Base-by-base conservation (phyloP, 2,888 invertebrate species). In the Meteorus cinctellus region DNA sequence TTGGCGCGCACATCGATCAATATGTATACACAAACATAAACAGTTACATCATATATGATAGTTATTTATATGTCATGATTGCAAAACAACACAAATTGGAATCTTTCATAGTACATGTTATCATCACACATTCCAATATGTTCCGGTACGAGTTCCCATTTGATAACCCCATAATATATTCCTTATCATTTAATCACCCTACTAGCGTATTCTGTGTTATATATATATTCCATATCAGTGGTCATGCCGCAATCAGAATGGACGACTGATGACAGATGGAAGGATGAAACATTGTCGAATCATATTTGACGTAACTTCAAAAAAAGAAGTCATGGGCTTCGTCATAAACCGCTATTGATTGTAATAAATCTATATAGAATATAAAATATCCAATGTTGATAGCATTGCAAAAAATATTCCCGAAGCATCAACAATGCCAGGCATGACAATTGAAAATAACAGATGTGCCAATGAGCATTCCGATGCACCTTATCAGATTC, bases 151-250 rank as follows among this genome's bases (percentile, higher is more conserved):
- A 62, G 31, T 62, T 29, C 4, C 29, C 16, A 14, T 29, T 14
- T n/a, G 62, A 62, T 62, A 62, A 62, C 62, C 62, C 62, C 1
- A 62, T 62, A 62, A 62, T 29, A 14, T 31, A 62, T 31, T 31
- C 1, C 31, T 55, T 55, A 48, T 67, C 29, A 48, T 45, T 29
- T 36, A 0, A 65, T 65, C 41, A 65, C 24, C 41, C 65, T 12
- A 2, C 36, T 65, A 12, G 12, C 8, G 27, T 19, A 34, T 16
- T 12, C 16, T 31, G 31, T 14, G 2, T n/a, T 34, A 31, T 62
- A n/a, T 1, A 41, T 41, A 10, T 41, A 41, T 51, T 10, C 31
- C n/a, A 55, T 34, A 14, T 41, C 14, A 12, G 29, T 36, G 34
- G 4, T 19, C 27, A 70, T 14, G 36, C 59, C 10, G 5, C 19